phyloP scores from a whole-genome alignment of 2,797 vertebrate genomes.

The Mormyrus hasselquistii region DNA sequence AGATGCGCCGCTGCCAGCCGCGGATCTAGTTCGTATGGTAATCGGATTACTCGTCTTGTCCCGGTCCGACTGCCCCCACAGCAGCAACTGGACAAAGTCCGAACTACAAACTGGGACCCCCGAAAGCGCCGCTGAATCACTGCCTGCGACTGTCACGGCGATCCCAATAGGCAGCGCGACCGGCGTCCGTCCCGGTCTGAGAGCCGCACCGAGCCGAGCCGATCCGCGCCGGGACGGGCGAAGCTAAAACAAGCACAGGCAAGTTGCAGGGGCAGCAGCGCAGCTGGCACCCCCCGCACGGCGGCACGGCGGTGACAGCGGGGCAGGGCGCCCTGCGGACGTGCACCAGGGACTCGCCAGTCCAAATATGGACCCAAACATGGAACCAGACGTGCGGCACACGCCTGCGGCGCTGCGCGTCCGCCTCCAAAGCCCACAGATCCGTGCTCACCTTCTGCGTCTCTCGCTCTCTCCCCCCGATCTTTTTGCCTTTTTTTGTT shows the following conservation, averaged over 20 bases:
- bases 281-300: not conserved
- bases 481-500: conserved; percentile 24
- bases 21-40: not conserved
- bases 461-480: conserved; percentile 16
- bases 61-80: not conserved
- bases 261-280: conserved; percentile 12
- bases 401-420: not conserved
- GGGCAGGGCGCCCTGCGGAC: not conserved
- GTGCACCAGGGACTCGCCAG: not conserved
- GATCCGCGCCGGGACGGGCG: not conserved
- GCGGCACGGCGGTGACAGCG: not conserved
- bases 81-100: not conserved
- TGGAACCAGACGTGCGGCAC: not conserved
- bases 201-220: conserved; percentile 10
- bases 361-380: not conserved
- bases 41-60: not conserved
- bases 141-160: not conserved
- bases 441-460: conserved; percentile 38
- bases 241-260: conserved; percentile 13
- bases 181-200: not conserved
- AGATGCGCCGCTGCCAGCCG: not conserved
- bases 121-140: not conserved
- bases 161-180: not conserved
- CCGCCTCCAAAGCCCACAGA: not conserved
- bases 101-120: not conserved